Evolutionary conservation across 2,113 vertebrate genomes (phyloP).

Genomic region (Physeter macrocephalus): DNA sequence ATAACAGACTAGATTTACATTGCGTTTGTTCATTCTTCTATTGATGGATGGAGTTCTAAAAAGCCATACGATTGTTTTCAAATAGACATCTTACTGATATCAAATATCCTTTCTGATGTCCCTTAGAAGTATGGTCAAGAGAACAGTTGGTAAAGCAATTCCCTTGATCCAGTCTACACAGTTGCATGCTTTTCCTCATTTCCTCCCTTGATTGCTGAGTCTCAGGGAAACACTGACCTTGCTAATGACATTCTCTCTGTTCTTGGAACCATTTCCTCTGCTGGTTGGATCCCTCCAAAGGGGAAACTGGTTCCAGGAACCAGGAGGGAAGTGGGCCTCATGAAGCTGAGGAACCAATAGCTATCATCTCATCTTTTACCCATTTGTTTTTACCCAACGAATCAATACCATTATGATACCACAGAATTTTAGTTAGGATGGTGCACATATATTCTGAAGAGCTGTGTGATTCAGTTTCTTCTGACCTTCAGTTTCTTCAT

Average conservation of each 20-base stretch:
- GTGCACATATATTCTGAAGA: neutral
- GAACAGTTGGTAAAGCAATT: neutral
- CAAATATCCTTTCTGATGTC: neutral
- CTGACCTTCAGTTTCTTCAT: neutral
- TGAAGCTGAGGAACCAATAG: neutral
- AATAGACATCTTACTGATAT: neutral
- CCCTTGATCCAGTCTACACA: neutral
- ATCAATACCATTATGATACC: too few species aligned
- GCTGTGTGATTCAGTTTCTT: neutral
- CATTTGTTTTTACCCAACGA: neutral
- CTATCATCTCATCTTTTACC: neutral
- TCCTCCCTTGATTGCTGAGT: neutral
- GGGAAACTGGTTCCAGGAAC: neutral
- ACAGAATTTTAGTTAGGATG: neutral
- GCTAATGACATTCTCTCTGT: neutral
- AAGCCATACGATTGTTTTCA: neutral
- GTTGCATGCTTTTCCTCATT: neutral
- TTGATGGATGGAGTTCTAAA: neutral
- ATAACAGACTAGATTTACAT: neutral
- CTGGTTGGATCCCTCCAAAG: neutral
- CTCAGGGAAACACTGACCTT: neutral
- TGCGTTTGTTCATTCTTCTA: neutral
- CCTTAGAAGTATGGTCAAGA: neutral
- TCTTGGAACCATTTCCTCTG: neutral
- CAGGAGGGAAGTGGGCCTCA: rapidly evolving